These are phyloP conservation scores for Andrena marginata DNA, from an alignment of 2,888 invertebrate genomes.

Conservation along the genomic window DNA sequence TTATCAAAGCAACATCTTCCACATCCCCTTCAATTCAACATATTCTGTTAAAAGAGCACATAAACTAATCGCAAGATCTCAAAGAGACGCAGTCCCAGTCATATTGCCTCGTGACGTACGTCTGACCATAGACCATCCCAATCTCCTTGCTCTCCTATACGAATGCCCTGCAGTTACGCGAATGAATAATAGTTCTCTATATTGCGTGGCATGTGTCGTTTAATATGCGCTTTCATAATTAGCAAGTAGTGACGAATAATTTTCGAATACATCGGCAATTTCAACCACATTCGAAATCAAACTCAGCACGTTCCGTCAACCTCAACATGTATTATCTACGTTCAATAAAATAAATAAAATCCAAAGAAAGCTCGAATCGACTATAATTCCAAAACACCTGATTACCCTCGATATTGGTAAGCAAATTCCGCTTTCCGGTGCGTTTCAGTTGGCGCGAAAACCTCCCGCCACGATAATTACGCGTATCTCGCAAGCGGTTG, in stretches of 20 bases:
- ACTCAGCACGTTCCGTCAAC: not conserved
- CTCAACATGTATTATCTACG: not conserved
- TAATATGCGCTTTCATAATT: no score
- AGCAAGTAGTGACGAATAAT: no score
- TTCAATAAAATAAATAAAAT: not conserved
- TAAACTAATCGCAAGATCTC: no score
- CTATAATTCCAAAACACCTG: not conserved
- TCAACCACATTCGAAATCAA: not conserved
- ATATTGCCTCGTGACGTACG: not conserved
- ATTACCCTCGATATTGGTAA: not conserved
- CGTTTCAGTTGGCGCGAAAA: not conserved
- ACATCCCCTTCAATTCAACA: no score
- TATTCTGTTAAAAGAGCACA: no score
- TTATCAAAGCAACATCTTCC: no score
- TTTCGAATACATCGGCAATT: no score
- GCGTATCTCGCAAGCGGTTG: not conserved
- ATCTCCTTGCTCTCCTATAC: not conserved
- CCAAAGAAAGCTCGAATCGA: not conserved
- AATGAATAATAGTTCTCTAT: no score
- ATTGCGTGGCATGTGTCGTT: no score
- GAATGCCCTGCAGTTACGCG: no score
- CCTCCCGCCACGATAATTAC: conserved; percentile 30
- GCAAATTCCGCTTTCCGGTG: not conserved
- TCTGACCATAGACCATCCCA: not conserved
- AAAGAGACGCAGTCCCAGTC: no score